phyloP scores from a whole-genome alignment of 2,113 vertebrate species.

The Percopsis transmontana region DNA sequence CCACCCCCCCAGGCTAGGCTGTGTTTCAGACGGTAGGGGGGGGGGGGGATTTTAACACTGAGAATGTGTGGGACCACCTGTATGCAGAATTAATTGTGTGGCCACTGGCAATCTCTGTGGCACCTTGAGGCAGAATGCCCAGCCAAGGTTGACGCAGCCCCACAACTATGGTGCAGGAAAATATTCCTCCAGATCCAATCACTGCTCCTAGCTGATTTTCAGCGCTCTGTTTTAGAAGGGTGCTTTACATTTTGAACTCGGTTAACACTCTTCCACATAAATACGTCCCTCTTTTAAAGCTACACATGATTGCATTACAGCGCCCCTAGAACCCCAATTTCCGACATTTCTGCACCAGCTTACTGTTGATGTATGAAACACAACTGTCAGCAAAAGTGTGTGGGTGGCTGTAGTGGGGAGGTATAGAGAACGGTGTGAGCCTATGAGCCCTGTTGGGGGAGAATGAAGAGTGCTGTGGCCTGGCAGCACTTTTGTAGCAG shows the following conservation, averaged over 20 bases:
- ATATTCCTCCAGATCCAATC: constrained; percentile 31
- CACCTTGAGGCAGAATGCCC: constrained; percentile 22
- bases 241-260: constrained; percentile 5
- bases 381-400: too few relatives aligned
- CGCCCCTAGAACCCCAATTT: too few relatives aligned
- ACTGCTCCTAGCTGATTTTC: constrained; percentile 28
- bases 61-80: constrained; percentile 45
- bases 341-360: too few relatives aligned
- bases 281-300: constrained; percentile 33
- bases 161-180: background rate
- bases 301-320: background rate
- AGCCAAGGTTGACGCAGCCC: constrained; percentile 6
- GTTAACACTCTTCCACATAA: constrained; percentile 21
- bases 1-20: constrained; percentile 35
- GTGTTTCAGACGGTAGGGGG: constrained; percentile 31
- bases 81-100: constrained; percentile 42
- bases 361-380: too few relatives aligned
- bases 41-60: constrained; percentile 26
- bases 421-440: too few relatives aligned
- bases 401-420: too few relatives aligned
- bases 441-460: too few relatives aligned
- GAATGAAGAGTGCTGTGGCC: too few relatives aligned
- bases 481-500: too few relatives aligned
- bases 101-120: constrained; percentile 39
- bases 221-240: constrained; percentile 27